phyloP scores from a whole-genome alignment of 2,888 invertebrate species.

The Drosophila tanythrix region DNA sequence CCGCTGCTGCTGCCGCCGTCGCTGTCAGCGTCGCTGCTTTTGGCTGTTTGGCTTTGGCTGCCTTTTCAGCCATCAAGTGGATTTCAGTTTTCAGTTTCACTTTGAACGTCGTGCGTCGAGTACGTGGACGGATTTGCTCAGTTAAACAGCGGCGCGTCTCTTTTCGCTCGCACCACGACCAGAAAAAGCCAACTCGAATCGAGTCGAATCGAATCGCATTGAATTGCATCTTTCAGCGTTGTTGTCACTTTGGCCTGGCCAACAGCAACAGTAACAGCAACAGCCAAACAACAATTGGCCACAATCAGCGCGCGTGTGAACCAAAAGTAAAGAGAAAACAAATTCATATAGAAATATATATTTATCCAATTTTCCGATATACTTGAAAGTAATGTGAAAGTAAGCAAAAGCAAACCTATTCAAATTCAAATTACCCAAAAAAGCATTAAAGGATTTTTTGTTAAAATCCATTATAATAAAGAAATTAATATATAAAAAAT shows the following conservation, averaged over 20 bases:
- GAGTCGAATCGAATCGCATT: conserved; percentile 39
- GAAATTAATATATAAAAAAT: conserved; percentile 2
- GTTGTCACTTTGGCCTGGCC: conserved; percentile 62
- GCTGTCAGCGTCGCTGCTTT: conserved; percentile 34
- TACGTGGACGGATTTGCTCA: conserved; percentile 64
- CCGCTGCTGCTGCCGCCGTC: conserved; percentile 9
- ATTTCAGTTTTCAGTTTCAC: conserved; percentile 84
- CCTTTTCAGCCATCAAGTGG: conserved; percentile 71
- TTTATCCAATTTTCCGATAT: conserved; percentile 31
- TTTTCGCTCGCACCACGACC: conserved; percentile 36
- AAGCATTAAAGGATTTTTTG: background rate
- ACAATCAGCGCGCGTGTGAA: conserved; percentile 71
- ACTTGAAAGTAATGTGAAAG: conserved; percentile 49
- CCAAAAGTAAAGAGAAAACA: conserved; percentile 20
- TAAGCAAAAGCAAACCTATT: conserved; percentile 31
- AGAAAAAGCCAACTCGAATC: conserved; percentile 49
- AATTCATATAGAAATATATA: conserved; percentile 4
- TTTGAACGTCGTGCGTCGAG: conserved; percentile 83
- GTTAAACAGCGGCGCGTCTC: conserved; percentile 43
- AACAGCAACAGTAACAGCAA: conserved; percentile 28
- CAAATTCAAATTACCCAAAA: conserved; percentile 2
- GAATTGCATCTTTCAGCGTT: conserved; percentile 39
- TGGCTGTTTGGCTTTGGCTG: conserved; percentile 44
- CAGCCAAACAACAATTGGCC: conserved; percentile 52
- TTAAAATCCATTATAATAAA: background rate